Base-by-base conservation (phyloP, 2,888 invertebrate genomes). In the Aelia acuminata region DNA sequence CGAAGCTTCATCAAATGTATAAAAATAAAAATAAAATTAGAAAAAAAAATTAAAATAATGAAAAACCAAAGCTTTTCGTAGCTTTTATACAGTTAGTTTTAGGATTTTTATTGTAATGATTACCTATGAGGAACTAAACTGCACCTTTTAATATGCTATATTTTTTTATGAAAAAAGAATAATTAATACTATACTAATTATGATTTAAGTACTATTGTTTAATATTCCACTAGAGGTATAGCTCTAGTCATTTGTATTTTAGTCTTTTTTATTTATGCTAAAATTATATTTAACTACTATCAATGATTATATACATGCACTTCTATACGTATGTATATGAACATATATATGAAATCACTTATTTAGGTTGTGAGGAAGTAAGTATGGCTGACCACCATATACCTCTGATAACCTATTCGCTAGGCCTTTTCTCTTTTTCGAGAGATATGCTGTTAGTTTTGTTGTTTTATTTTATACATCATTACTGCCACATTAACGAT, bases 111-210 rank as follows among this genome's bases (percentile, higher is more conserved):
- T 57, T 31, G 57, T 20, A 57, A 35, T 80, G 11, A 85, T 85
- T 57, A 87, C 47, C 39, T 39, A 57, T 26, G n/a, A 63, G 39
- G n/a, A 70, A 87, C 63, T 70, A 70, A 26, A 87, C 87, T 87
- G 87, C 87, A 87, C 87, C 87, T 87, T 87, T 87, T 87, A 63
- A 87, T 87, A 70, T 70, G 87, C 87, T 87, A 87, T 87, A 87
- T 87, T 75, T 87, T 87, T 87, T 87, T 87, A 75, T 87, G 87
- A 87, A 35, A 49, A 53, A 39, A 57, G 35, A 87, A 75, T 87
- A 75, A 87, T 85, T 35, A 53, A 18, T 70, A 70, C 20, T 87
- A 47, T 57, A 26, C 31, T 63, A 80, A 22, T 80, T 11, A 43
- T 80, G 39, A 50, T 20, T 53, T 85, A 85, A n/a, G 53, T 50